phyloP scores from a whole-genome alignment of 2,888 invertebrate species.

The Limulus polyphemus region DNA sequence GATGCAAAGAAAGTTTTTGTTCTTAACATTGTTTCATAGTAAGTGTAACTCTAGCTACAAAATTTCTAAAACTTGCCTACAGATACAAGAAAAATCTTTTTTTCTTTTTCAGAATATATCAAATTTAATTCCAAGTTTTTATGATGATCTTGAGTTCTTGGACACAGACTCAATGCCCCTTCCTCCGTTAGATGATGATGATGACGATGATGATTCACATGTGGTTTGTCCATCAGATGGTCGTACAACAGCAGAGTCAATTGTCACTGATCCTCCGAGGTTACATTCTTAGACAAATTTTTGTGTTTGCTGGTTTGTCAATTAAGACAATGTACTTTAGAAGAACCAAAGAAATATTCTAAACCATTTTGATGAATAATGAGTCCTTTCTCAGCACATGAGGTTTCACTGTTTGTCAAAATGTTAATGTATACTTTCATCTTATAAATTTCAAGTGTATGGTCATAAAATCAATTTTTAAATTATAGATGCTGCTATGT shows the following conservation, averaged over 20 bases:
- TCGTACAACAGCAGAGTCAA: not conserved
- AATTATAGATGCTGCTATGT: no score
- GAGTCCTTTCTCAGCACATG: no score
- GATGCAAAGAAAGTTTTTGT: no score
- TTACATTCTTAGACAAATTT: not conserved
- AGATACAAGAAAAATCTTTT: slow-evolving; percentile 1
- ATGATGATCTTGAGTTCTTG: slow-evolving; percentile 44
- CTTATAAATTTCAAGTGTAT: no score
- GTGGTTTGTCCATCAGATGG: not conserved
- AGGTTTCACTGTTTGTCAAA: no score
- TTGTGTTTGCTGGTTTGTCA: no score
- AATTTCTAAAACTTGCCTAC: slow-evolving; percentile 16
- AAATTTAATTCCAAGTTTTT: slow-evolving; percentile 48
- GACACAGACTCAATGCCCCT: slow-evolving; percentile 36
- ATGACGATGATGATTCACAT: slow-evolving; percentile 30
- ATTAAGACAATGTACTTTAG: no score
- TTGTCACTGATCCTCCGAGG: slow-evolving; percentile 1
- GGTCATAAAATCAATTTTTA: no score
- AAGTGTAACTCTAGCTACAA: not conserved
- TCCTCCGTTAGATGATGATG: slow-evolving; percentile 42
- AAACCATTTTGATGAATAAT: no score
- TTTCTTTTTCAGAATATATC: slow-evolving; percentile 31
- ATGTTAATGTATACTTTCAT: no score
- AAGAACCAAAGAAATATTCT: no score
- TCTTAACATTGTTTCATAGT: no score